Base-by-base conservation (phyloP, 2,888 invertebrate genomes). In the Ornithoptera alexandrae region DNA sequence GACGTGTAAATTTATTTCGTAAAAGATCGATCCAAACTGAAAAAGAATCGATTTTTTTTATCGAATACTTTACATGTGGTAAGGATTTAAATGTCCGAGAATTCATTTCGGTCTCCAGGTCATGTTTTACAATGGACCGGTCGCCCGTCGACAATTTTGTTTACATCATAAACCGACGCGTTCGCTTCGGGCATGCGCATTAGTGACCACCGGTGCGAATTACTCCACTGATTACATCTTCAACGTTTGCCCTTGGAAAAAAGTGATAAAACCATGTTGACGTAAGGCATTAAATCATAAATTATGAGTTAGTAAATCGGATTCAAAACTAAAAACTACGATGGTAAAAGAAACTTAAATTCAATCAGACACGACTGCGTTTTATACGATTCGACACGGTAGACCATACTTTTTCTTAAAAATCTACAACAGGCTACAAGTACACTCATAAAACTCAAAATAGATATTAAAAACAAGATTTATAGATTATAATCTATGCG, bases 191-290 rank as follows among this genome's bases (percentile, higher is more conserved):
- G 59, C 68, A 64, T 64, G 68, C 58, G 59, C 68, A 63, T 58
- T 63, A 42, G 36, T 30, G 62, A 36, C 59, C 6, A 64, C 63
- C 68, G 68, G 63, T 39, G 39, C 65, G 24, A 65, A 65, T 61
- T 57, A 62, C 58, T 70, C 50, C 62, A 53, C 57, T 42, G 66
- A 70, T 66, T 62, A 62, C 58, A 70, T 65, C 61, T 63, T 58
- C 20, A 39, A 22, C 36, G 46, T 18, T 65, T 46, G 46, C 57
- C 50, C 66, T 57, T 70, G 66, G 69, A 59, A 46, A 53, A 66
- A 46, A 56, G 65, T 58, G 46, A 66, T 70, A 53, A 66, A 66
- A 46, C 30, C 10, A n/a, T 24, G 65, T 65, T 69, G 65, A 62
- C 57, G 63, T 50, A 63, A 58, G 36, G 17, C 22, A 63, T 63